Base-by-base conservation (phyloP, 2,113 vertebrate genomes). In the Phasianus colchicus region DNA sequence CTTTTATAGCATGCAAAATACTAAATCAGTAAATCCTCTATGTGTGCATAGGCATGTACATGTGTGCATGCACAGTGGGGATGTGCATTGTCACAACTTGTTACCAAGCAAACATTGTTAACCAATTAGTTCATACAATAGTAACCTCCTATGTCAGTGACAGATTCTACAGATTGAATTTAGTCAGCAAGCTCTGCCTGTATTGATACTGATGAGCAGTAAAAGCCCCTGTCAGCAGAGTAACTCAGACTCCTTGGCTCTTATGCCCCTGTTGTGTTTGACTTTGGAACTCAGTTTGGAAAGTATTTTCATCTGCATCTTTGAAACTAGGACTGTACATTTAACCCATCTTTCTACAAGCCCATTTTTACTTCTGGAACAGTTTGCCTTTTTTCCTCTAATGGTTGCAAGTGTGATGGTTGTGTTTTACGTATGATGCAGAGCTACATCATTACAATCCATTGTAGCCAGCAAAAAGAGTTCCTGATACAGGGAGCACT, bases 171-270 rank as follows among this genome's bases (percentile, higher is more conserved):
- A 5, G 48, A 19, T 52, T 69, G 42, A 60, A 50, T 1, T 22
- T 66, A 66, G 47, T 19, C 24, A 73, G 38, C 54, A 58, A 29
- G 24, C 64, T 86, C 71, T 91, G 48, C 29, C 32, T 76, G 47
- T 42, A 13, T 34, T 50, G 60, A 5, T 11, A 3, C 13, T 16
- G 29, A 61, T 34, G 12, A 1, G 0, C 0, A 6, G 18, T 27
- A n/a, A 19, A 2, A 20, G 29, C 30, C 42, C 27, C 52, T 7
- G 38, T 14, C 61, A 67, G 55, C 29, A 66, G 4, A 86, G 40
- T 36, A 71, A 12, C n/a, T 22, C 50, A 10, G 45, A 7, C 45
- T 13, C 30, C 3, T 5, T 11, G 24, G 60, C 64, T 55, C 43
- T 55, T 19, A 42, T 1, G 2, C 21, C 13, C 2, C 48, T 61